These are phyloP conservation scores for Caenorhabditis briggsae DNA, from an alignment of 1,140 invertebrate species.

Conservation along the genomic window DNA sequence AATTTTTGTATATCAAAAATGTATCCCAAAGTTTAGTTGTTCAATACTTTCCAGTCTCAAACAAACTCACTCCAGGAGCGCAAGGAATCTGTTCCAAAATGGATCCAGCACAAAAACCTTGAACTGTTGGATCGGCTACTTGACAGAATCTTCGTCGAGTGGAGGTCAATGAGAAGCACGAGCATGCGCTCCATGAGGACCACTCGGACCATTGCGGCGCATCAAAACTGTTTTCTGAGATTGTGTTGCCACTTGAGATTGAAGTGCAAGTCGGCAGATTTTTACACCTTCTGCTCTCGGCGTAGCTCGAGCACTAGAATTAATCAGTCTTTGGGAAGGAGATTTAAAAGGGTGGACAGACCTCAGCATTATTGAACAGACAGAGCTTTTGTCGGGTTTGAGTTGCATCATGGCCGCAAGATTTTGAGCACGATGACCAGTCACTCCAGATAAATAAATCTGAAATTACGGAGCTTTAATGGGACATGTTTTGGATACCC, in stretches of 20 bases:
- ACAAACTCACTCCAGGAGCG: slow-evolving; percentile 63
- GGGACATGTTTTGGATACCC: neutral
- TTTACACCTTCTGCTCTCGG: slow-evolving; percentile 60
- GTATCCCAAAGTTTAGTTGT: neutral
- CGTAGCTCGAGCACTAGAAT: slow-evolving; percentile 56
- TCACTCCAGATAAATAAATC: slow-evolving; percentile 64
- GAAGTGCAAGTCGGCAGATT: slow-evolving; percentile 26
- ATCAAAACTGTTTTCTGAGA: slow-evolving; percentile 11
- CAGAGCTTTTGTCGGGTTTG: slow-evolving; percentile 10
- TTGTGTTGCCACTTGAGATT: slow-evolving; percentile 39
- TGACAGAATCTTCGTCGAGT: slow-evolving; percentile 74
- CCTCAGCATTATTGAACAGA: slow-evolving; percentile 14
- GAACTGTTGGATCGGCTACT: slow-evolving; percentile 69
- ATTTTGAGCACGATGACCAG: slow-evolving; percentile 65
- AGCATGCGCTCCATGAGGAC: slow-evolving; percentile 71
- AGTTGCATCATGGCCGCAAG: slow-evolving; percentile 65
- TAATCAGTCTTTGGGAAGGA: neutral
- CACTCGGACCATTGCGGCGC: slow-evolving; percentile 72
- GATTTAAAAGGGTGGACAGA: neutral
- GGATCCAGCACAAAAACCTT: slow-evolving; percentile 74
- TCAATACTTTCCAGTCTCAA: neutral
- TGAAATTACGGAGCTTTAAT: neutral
- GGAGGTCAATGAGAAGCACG: slow-evolving; percentile 73
- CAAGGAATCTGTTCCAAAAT: slow-evolving; percentile 75
- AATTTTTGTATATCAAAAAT: too few relatives aligned